These are phyloP conservation scores for Equus przewalskii DNA, from an alignment of 2,113 vertebrate species.

Conservation along the genomic window DNA sequence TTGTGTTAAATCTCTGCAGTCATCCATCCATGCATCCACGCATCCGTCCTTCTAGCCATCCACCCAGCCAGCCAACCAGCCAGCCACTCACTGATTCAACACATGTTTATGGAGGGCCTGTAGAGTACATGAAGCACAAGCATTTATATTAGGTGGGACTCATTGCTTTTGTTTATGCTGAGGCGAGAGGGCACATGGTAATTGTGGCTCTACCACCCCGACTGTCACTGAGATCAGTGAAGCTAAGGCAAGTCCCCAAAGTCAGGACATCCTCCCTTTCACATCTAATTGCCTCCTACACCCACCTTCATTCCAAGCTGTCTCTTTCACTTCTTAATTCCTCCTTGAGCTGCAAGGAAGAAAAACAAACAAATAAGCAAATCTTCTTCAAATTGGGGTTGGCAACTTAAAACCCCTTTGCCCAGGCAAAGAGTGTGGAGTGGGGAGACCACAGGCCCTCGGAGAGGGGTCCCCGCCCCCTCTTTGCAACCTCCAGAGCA, in stretches of 20 bases:
- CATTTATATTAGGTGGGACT: accelerated
- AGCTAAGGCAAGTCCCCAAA: background rate
- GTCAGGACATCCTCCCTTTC: slow-evolving; percentile 48
- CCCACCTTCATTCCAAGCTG: slow-evolving; percentile 38
- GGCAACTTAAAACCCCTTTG: background rate
- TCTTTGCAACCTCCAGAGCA: background rate
- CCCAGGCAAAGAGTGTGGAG: background rate
- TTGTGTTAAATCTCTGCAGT: background rate
- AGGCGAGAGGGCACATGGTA: background rate
- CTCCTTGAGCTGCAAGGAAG: slow-evolving; percentile 45
- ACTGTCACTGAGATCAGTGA: background rate
- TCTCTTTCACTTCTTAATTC: slow-evolving; percentile 58
- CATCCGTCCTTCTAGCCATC: background rate
- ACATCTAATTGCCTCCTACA: slow-evolving; percentile 40
- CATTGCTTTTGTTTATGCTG: background rate
- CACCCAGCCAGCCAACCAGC: background rate
- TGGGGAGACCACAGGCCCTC: background rate
- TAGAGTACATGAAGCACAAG: accelerated
- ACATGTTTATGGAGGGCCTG: accelerated
- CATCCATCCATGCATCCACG: background rate
- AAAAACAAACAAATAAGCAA: slow-evolving; percentile 47
- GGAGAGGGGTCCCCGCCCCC: accelerated
- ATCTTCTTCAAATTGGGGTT: background rate
- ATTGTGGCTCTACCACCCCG: background rate
- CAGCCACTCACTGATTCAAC: background rate